Evolutionary conservation across 2,113 vertebrate species (phyloP), one percentile per base, ranked within the genome.

Genomic region (Pica pica): DNA sequence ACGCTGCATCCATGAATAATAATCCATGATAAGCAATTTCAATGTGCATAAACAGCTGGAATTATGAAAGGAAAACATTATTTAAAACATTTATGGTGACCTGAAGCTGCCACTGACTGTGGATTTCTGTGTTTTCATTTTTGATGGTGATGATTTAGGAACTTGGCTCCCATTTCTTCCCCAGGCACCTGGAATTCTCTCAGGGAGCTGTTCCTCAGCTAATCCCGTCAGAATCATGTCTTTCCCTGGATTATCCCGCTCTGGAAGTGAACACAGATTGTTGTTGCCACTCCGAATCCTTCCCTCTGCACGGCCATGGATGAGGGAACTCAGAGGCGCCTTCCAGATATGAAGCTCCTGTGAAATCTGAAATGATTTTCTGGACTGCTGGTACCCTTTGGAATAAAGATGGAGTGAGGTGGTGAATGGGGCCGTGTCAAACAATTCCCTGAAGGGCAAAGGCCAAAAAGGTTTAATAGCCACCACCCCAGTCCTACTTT

Each of bases 361-460:
- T 64, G 83, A 86, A 93, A 83, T 60, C 76, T 57, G 15, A 35
- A 59, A 67, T 64, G 33, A 91, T 95, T 95, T 94, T 83, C 92
- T 61, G 67, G 22, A 92, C 89, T 80, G 30, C 67, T 86, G 89
- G 52, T 47, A 18, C 39, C 44, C 57, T 94, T 83, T 83, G 77
- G 56, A 67, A 33, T n/a, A 28, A 61, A 79, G 87, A 76, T 8
- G 33, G 88, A 83, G 68, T 37, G 9, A 4, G 57, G 52, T 20
- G 17, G 37, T 37, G 87, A 68, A 42, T 7, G 28, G 52, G 50
- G 55, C 65, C 57, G 27, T 56, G 61, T 85, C 69, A 68, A 75
- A 53, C 44, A 41, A 71, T 11, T 63, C 39, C 52, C 76, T 80
- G 39, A 20, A 85, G 53, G 53, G 75, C 44, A 83, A 68, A 91